Evolutionary conservation across 1,140 invertebrate species (phyloP).

Genomic region (Tigriopus japonicus): DNA sequence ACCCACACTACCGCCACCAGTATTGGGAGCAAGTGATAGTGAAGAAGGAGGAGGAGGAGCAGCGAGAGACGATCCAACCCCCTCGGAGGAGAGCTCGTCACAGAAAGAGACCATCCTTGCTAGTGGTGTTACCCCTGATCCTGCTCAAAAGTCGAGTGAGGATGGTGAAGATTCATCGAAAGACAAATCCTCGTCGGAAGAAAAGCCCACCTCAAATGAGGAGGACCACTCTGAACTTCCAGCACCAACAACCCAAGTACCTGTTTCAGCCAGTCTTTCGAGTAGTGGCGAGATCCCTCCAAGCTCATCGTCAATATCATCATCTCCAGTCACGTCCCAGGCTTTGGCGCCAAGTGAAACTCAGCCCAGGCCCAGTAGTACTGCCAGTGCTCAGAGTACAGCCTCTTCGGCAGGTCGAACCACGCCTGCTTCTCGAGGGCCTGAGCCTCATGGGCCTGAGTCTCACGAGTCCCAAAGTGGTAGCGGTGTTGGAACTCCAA

Average conservation of each 20-base stretch:
- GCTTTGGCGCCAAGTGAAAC: too few relatives aligned
- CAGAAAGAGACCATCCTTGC: not conserved
- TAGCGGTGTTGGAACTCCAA: not conserved
- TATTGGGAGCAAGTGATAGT: not conserved
- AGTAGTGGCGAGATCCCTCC: too few relatives aligned
- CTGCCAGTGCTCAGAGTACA: too few relatives aligned
- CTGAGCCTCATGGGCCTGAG: slow-evolving; percentile 1
- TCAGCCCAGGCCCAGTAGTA: too few relatives aligned
- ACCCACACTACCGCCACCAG: not conserved
- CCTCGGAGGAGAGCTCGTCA: not conserved
- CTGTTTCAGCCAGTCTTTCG: not conserved
- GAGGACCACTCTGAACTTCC: slow-evolving; percentile 17
- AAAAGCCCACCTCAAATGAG: not conserved
- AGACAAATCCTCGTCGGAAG: not conserved
- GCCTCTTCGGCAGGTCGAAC: too few relatives aligned
- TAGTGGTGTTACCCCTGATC: not conserved
- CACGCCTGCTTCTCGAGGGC: too few relatives aligned
- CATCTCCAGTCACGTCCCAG: too few relatives aligned
- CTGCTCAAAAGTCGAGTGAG: not conserved
- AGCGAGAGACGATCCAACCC: not conserved
- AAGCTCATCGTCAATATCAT: too few relatives aligned
- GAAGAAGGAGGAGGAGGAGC: not conserved
- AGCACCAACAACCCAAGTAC: not conserved
- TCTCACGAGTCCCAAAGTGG: not conserved
- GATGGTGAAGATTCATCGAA: not conserved